Base-by-base conservation (phyloP, 2,797 vertebrate genomes). In the Pipistrellus nathusii region DNA sequence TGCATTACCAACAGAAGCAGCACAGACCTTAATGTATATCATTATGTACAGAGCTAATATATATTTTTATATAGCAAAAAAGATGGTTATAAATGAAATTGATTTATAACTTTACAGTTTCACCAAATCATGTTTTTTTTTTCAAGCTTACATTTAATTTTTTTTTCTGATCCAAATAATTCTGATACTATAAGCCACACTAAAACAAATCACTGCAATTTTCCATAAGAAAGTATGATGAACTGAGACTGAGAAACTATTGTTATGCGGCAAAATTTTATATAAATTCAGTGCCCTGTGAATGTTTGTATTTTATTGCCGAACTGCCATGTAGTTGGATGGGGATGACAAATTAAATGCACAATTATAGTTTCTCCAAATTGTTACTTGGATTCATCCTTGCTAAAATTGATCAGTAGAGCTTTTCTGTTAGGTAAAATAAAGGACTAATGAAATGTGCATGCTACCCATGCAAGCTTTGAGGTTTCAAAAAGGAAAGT, bases 101-200 rank as follows among this genome's bases (percentile, higher is more conserved):
- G 20, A 68, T 35, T 18, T 23, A 62, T 17, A 69, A 41, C 88
- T 66, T 48, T 64, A n/a, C 14, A 46, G 8, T 21, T 76, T 64
- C 51, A 23, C 8, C 18, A 46, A 71, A 51, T 71, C 77, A 64
- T 25, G 30, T 11, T 69, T 92, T 86, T 92, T 86, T 91, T 73
- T 48, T 82, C 11, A 69, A 41, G 20, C 3, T 73, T 78, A n/a
- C 9, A 21, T n/a, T 87, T 73, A 87, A 92, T 57, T 93, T 32
- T 80, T 78, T 78, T 89, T 73, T 68, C 20, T 85, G 8, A 73
- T 41, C 8, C 51, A 87, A 92, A 48, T 53, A 86, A 91, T 77
- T 59, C 10, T 85, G 20, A 69, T 84, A 72, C 25, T 59, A 11
- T 30, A 91, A 90, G 17, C 69, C 53, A 32, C 62, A 69, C 23